Conservation (phyloP, 2,113 vertebrate genomes). For the Synchiropus splendidus region DNA sequence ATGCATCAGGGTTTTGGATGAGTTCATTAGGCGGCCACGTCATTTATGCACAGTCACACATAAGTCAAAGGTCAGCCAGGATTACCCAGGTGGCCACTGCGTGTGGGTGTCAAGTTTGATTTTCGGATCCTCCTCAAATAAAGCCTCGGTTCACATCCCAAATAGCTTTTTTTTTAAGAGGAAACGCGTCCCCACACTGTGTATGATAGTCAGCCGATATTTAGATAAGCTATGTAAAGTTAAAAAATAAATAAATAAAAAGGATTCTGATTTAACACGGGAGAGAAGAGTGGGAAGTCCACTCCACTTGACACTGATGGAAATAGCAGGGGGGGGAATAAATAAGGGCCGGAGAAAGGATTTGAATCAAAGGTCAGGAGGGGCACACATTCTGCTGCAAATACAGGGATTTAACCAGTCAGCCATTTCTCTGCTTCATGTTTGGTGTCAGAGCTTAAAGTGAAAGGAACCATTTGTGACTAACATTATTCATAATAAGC, state of each 20-base stretch:
- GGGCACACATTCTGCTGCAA: slow-evolving; percentile 9
- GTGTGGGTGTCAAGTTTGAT: slow-evolving; percentile 47
- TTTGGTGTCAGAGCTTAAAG: background rate
- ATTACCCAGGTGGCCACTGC: slow-evolving; percentile 57
- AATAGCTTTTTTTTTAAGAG: slow-evolving; percentile 19
- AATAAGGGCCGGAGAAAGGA: slow-evolving; percentile 16
- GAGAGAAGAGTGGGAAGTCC: slow-evolving; percentile 23
- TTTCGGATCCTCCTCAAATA: slow-evolving; percentile 39
- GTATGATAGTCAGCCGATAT: slow-evolving; percentile 15
- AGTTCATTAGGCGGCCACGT: slow-evolving; percentile 57
- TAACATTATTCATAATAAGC: slow-evolving; percentile 4
- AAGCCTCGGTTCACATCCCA: slow-evolving; percentile 12
- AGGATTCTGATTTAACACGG: slow-evolving; percentile 13
- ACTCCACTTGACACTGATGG: slow-evolving; percentile 22
- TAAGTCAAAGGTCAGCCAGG: slow-evolving; percentile 51
- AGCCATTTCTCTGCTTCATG: slow-evolving; percentile 5
- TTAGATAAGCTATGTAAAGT: slow-evolving; percentile 1
- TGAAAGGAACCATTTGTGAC: background rate
- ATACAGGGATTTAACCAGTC: slow-evolving; percentile 20
- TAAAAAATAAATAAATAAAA: slow-evolving; percentile 5
- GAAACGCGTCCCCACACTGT: slow-evolving; percentile 5
- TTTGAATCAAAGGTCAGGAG: slow-evolving; percentile 28
- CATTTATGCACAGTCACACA: slow-evolving; percentile 59
- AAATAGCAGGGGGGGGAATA: slow-evolving; percentile 13
- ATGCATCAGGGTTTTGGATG: slow-evolving; percentile 44